phyloP scores from a whole-genome alignment of 1,140 invertebrate species.

The Meloidogyne hapla region DNA sequence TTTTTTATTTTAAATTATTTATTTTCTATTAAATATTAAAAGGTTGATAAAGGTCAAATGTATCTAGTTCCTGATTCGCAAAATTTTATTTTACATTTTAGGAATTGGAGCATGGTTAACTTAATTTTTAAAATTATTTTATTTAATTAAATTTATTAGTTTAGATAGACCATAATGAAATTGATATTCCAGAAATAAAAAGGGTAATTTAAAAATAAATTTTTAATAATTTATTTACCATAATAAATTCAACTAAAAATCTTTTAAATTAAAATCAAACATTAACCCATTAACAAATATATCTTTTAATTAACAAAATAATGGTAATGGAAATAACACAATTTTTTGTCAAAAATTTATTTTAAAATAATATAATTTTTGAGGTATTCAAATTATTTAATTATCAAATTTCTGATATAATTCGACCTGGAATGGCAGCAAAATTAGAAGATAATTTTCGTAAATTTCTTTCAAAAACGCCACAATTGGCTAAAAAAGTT shows the following conservation, averaged over 20 bases:
- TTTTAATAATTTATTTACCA: too few species aligned
- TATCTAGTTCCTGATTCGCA: constrained; percentile 32
- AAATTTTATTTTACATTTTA: constrained; percentile 48
- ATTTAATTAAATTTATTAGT: not conserved
- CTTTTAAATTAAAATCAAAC: too few species aligned
- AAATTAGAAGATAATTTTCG: constrained; percentile 38
- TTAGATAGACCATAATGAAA: constrained; percentile 3
- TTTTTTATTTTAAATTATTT: not conserved
- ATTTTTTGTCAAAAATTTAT: too few species aligned
- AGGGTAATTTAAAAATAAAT: too few species aligned
- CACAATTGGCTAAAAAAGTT: constrained; percentile 31
- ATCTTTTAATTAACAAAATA: too few species aligned
- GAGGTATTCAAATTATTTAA: constrained; percentile 39
- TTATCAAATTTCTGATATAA: constrained; percentile 40
- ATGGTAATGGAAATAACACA: too few species aligned
- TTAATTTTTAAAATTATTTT: not conserved
- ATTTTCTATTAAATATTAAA: too few species aligned
- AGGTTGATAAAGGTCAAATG: constrained; percentile 31
- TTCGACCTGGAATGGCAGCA: constrained; percentile 13
- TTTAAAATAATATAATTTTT: constrained; percentile 13
- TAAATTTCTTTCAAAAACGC: constrained; percentile 20
- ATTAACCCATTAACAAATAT: too few species aligned
- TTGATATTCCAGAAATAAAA: not conserved
- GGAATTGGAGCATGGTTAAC: constrained; percentile 47
- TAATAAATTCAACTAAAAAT: too few species aligned